Conservation (phyloP, 1,140 invertebrate genomes). For the Lerema accius region DNA sequence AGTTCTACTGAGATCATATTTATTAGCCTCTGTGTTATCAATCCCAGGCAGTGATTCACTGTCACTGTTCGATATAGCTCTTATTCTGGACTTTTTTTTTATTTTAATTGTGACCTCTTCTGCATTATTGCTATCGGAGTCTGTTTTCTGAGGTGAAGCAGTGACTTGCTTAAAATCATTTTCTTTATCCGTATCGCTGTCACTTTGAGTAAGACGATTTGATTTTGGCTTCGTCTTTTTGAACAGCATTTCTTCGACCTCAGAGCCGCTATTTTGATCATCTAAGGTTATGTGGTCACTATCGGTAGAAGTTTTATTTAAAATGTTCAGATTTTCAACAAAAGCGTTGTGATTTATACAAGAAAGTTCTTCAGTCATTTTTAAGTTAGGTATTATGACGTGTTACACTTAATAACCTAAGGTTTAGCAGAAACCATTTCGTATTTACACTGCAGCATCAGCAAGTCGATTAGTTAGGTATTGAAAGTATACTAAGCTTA, state of each 20-base stretch:
- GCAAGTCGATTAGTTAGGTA: too few species aligned
- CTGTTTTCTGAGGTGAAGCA: background rate
- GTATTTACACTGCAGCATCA: too few species aligned
- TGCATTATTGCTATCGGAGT: slow-evolving; percentile 14
- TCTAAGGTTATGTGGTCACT: background rate
- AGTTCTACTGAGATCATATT: slow-evolving; percentile 50
- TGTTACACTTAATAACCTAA: too few species aligned
- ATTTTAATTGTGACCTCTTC: background rate
- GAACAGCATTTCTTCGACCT: slow-evolving; percentile 36
- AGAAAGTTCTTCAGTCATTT: background rate
- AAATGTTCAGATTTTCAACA: background rate
- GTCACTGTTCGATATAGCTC: slow-evolving; percentile 28
- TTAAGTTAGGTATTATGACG: background rate
- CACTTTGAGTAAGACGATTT: slow-evolving; percentile 51
- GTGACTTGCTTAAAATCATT: slow-evolving; percentile 25
- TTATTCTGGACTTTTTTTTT: slow-evolving; percentile 36
- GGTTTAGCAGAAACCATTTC: too few species aligned
- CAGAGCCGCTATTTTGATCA: slow-evolving; percentile 21
- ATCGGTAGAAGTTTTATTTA: background rate
- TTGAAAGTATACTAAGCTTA: too few species aligned
- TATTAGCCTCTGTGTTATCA: slow-evolving; percentile 20
- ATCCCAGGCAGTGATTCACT: slow-evolving; percentile 18
- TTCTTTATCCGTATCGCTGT: slow-evolving; percentile 49
- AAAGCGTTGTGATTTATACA: background rate
- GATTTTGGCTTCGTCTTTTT: slow-evolving; percentile 40